Evolutionary conservation across 2,888 invertebrate genomes (phyloP), one percentile per base, ranked within the genome.

Genomic region (Scaptomyza flava): DNA sequence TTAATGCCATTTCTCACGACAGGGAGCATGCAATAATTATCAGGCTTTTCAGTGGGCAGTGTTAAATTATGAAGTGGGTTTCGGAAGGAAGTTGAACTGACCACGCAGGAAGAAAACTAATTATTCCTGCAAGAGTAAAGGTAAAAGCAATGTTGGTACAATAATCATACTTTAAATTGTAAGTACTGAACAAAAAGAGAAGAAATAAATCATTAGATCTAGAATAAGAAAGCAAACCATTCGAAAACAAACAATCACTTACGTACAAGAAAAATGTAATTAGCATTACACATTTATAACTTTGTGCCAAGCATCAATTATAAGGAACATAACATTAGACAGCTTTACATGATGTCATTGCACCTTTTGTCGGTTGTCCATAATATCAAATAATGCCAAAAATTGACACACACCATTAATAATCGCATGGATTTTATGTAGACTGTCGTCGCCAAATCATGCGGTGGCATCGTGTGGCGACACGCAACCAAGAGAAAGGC

Each of bases 361-460:
- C 70, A 70, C 51, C 43, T 27, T 27, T 27, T 27, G 27, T 6
- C 27, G 27, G 50, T 12, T 17, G 41, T 23, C 54, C 64, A 52
- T 71, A 66, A 77, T 72, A 80, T 60, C 67, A 63, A 80, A 73
- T 82, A 77, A 75, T 85, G 65, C 56, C 84, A 69, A 79, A 80
- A 66, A 69, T 83, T 73, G 78, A 61, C 60, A 65, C 54, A 50
- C 50, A 67, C 69, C 68, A 79, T 72, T 79, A 86, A 72, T 77
- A 79, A 84, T 84, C 84, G 79, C 68, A 58, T 79, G 72, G 76
- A 82, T 72, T 68, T 79, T 75, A 72, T 76, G 62, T 63, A 42
- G 59, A 33, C 60, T 67, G 58, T 57, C 41, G 54, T 31, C 42
- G 60, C 53, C 64, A 47, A 60, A 60, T 54, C 61, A 46, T 61